Evolutionary conservation across 2,888 invertebrate species (phyloP), one percentile per base, ranked within the genome.

Genomic region (Standfussiana lucernea): DNA sequence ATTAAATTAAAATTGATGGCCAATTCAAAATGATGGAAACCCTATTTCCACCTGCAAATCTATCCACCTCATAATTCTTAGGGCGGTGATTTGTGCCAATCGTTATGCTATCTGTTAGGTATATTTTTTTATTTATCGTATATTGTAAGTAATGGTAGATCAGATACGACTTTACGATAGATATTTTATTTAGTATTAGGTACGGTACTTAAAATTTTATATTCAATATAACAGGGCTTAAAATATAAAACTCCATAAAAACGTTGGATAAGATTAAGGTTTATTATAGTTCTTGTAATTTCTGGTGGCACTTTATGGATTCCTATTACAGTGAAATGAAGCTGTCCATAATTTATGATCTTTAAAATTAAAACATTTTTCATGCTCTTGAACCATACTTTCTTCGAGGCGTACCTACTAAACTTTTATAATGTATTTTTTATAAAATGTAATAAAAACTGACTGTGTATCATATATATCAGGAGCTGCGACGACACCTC

Each of bases 311-410:
- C 78, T 87, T 87, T 86, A 86, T 83, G 83, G 82, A 82, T 85
- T 83, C 80, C 80, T 79, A 82, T 89, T 86, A 84, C 83, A 86
- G 82, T 85, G 87, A 86, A 89, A 90, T 80, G 88, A 89, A 88
- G 85, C 83, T 78, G 83, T 88, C 84, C 87, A 86, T 89, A 90
- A 91, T 91, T 90, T 90, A 91, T 88, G 86, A 77, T 82, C 82
- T 87, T 88, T 87, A 88, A 89, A 91, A 90, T 89, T 79, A 87
- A 87, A 90, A 88, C 87, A 80, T 89, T 88, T 82, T 83, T 82
- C 75, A 65, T 80, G 78, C 82, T 84, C 78, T 72, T 75, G 45
- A 75, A 73, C 69, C 70, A 61, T 61, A 69, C 24, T 84, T 45
- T 70, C 53, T 72, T 62, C 50, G 18, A 13, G 47, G 53, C 64